phyloP scores from a whole-genome alignment of 2,797 vertebrate species.

The Chaetophractus vellerosus region DNA sequence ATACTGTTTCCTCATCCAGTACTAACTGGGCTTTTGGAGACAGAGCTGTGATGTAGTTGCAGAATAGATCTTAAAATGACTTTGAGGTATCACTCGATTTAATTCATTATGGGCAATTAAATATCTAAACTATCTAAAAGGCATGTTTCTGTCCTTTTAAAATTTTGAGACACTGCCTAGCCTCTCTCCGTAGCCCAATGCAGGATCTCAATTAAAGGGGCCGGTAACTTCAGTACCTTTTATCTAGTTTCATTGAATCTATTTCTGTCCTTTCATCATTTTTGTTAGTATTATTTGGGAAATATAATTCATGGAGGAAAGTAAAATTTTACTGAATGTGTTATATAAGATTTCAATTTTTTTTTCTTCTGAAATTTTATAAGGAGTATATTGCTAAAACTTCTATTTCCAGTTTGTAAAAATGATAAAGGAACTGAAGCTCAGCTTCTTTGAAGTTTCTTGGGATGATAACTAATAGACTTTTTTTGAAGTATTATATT shows the following conservation, averaged over 20 bases:
- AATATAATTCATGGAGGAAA: constrained; percentile 47
- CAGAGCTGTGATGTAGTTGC: not conserved
- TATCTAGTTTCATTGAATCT: not conserved
- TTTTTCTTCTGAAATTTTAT: constrained; percentile 49
- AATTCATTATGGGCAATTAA: not conserved
- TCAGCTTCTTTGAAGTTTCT: not conserved
- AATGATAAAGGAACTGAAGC: constrained; percentile 17
- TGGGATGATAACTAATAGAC: not conserved
- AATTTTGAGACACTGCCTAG: not conserved
- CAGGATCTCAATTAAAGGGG: not conserved
- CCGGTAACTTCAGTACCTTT: not conserved
- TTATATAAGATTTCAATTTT: not conserved
- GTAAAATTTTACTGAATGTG: constrained; percentile 29
- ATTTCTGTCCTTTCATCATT: not conserved
- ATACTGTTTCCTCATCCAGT: not conserved
- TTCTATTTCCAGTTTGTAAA: constrained; percentile 50
- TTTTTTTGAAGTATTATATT: not conserved
- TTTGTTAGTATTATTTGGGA: constrained; percentile 40
- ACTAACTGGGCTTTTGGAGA: not conserved
- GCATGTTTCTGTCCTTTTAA: not conserved
- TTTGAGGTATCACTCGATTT: not conserved
- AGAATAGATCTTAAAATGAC: not conserved
- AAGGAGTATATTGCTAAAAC: not conserved
- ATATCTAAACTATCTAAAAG: not conserved
- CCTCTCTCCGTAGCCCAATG: not conserved